Evolutionary conservation across 1,140 invertebrate species (phyloP), one percentile per base, ranked within the genome.

Genomic region (Mactra quadrangularis): DNA sequence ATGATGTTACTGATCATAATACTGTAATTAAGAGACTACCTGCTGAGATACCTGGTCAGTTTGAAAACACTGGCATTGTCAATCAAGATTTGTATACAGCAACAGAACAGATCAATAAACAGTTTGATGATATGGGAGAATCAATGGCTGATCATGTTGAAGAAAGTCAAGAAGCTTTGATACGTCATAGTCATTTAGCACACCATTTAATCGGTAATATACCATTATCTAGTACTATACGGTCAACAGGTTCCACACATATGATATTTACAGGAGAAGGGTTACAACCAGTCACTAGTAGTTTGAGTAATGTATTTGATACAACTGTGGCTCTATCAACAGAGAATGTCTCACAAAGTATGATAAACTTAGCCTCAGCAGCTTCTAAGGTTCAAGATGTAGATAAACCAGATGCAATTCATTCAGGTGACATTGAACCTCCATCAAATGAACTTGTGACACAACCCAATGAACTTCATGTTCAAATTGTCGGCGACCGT

Each of bases 111-210:
- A 19, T 22, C 17, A 41, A 50, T 13, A 13, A 27, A 17, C 25
- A 31, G 3, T 68, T 47, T 50, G 64, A 68, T 47, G 64, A 33
- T 47, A 31, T 41, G 17, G 15, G 7, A 29, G 64, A 68, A 50
- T n/a, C 41, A 25, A 41, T 29, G 27, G 29, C 1, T 29, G 45
- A 50, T 29, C 41, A 68, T 27, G 22, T 22, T 29, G 22, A 3
- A 27, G 64, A 68, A 31, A 68, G 64, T n/a, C 64, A 50, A 11
- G 64, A 68, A 68, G 64, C 45, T 68, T 25, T 68, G 22, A 27
- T 68, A 3, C 22, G 64, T 7, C 47, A 41, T 17, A 68, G 64
- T 50, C 64, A 68, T 22, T 50, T 68, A 50, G 64, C 64, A 15
- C 13, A 29, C 11, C 64, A 68, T 50, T 41, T 68, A 27, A 68